Conservation (phyloP, 2,113 vertebrate genomes). For the Nibea coibor region DNA sequence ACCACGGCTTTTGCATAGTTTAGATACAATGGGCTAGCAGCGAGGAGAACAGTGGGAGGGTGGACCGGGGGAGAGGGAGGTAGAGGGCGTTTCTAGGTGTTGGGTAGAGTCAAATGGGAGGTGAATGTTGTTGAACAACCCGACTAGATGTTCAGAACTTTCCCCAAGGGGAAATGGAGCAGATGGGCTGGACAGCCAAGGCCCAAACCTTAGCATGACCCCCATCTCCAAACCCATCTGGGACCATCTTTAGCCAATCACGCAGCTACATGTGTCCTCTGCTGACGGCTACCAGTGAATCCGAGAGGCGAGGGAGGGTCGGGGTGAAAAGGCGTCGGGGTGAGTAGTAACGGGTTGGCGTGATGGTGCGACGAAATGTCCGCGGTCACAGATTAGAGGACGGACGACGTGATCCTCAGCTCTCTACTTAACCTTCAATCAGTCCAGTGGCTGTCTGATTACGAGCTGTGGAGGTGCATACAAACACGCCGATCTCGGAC, state of each 20-base stretch:
- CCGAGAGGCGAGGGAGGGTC: conserved; percentile 2
- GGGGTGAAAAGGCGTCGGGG: conserved; percentile 33
- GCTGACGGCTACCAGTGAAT: conserved; percentile 30
- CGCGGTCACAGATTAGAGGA: conserved; percentile 56
- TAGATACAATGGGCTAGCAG: conserved; percentile 62
- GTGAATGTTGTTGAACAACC: conserved; percentile 65
- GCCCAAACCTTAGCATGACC: conserved; percentile 64
- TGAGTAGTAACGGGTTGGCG: conserved; percentile 18
- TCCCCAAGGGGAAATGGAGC: conserved; percentile 54
- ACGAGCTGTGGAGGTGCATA: conserved; percentile 58
- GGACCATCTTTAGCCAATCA: conserved; percentile 60
- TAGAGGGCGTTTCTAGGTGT: conserved; percentile 64
- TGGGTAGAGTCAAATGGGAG: conserved; percentile 51
- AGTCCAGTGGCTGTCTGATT: conserved; percentile 66
- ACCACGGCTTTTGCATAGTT: conserved; percentile 69
- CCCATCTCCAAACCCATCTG: conserved; percentile 57
- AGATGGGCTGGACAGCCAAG: conserved; percentile 72
- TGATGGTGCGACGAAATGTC: conserved; percentile 26
- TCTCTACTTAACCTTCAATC: conserved; percentile 70
- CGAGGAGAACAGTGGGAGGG: conserved; percentile 39
- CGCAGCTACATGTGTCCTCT: conserved; percentile 40
- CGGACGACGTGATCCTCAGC: conserved; percentile 34
- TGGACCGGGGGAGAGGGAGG: conserved; percentile 33
- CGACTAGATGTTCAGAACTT: conserved; percentile 54
- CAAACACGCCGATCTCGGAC: conserved; percentile 55